Percentiles rank a stretch among this genome's conserved stretches.
Conservation (phyloP, 2,888 invertebrate species). For the Perdita meconis region DNA sequence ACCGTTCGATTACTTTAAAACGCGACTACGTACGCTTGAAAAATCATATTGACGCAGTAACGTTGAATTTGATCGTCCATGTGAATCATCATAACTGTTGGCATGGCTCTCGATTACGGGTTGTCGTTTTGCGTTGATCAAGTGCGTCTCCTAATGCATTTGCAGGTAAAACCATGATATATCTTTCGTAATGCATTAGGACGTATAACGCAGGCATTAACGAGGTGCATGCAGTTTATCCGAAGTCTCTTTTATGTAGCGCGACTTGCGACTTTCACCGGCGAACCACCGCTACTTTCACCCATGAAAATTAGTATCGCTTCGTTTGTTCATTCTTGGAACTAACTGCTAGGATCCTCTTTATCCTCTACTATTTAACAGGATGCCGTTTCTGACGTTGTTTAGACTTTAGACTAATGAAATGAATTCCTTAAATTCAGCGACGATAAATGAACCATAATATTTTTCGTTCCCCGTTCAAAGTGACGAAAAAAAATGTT, state of each 20-base stretch:
- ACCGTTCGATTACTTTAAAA: too few relatives aligned
- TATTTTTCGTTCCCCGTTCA: too few relatives aligned
- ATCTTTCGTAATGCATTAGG: constrained; percentile 45
- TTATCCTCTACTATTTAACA: neutral
- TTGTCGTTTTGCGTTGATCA: neutral
- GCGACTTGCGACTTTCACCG: constrained; percentile 74
- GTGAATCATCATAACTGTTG: too few relatives aligned
- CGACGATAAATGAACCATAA: too few relatives aligned
- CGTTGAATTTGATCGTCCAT: neutral
- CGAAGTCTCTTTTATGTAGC: constrained; percentile 63
- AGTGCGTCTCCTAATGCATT: constrained; percentile 22
- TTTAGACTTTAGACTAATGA: too few relatives aligned
- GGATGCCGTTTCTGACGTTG: too few relatives aligned
- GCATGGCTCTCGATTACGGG: constrained; percentile 29
- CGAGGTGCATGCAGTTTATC: constrained; percentile 59
- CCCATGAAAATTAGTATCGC: constrained; percentile 77
- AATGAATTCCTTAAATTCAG: too few relatives aligned
- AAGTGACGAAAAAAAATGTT: too few relatives aligned
- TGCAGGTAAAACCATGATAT: constrained; percentile 36
- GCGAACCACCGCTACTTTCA: constrained; percentile 77
- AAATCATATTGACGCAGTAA: neutral
- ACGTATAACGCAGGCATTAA: constrained; percentile 40
- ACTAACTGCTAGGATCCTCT: constrained; percentile 9
- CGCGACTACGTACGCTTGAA: too few relatives aligned
- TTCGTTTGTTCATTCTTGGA: constrained; percentile 36